Base-by-base conservation (phyloP, 1,140 invertebrate species). In the Lucilia cuprina region DNA sequence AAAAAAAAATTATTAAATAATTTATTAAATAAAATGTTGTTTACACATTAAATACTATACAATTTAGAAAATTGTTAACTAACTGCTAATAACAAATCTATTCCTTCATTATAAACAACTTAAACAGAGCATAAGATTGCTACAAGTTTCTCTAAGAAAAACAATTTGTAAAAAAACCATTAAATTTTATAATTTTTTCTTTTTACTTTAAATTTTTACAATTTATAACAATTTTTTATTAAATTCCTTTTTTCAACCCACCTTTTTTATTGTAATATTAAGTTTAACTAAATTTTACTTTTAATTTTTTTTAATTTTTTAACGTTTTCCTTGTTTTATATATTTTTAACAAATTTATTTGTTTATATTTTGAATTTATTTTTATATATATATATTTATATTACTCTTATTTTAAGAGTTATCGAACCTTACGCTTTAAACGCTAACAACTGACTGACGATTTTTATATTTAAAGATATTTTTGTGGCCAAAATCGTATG, bases 401-500 rank as follows among this genome's bases (percentile, higher is more conserved):
- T 60, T 2, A 30, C 55, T 60, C 7, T 60, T 17, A 30, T 60
- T 60, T 60, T 60, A 12, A 70, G n/a, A 70, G 19, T 70, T 21
- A 60, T 70, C 19, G 19, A 70, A 70, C 65, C 19, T 17, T 19
- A 19, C 65, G 65, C 65, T 70, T 70, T 70, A 70, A 70, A 25
- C 19, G 65, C 65, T 70, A 70, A 25, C n/a, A n/a, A 70, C n/a
- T 70, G 65, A 70, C n/a, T 70, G 65, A 70, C 65, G 25, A 25
- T 70, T 70, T 70, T 70, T 41, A 41, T 41, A 41, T 41, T 41
- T 70, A 70, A 70, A 70, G 65, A 30, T 30, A 30, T 30, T 70
- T n/a, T 70, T 70, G 65, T 70, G 19, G 65, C 65, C 21, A 70
- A 70, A 70, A 25, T 70, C 65, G 19, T 70, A 70, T 70, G 65